Percentiles rank a stretch among this genome's conserved stretches.
Evolutionary conservation across 2,113 vertebrate genomes (phyloP).

Genomic region (Heteronetta atricapilla): DNA sequence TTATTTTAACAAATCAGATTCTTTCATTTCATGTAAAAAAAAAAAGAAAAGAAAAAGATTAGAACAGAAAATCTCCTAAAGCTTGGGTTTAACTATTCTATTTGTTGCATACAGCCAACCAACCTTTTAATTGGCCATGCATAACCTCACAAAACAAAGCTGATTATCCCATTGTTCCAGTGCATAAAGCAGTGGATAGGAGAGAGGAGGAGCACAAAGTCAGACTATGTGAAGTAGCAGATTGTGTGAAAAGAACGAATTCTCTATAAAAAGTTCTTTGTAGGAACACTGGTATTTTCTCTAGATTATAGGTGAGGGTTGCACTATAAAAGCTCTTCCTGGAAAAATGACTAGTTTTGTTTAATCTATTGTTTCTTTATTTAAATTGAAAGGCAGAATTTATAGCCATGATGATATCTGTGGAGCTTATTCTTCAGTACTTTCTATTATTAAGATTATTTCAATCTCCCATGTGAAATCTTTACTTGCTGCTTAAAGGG

Average conservation of each 20-base stretch:
- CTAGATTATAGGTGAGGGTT: neutral
- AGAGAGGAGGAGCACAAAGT: neutral
- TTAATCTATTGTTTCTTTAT: neutral
- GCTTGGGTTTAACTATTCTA: neutral
- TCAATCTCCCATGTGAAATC: neutral
- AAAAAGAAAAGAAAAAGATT: neutral
- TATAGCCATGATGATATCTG: neutral
- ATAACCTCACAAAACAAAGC: neutral
- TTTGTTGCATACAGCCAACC: neutral
- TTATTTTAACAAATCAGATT: neutral
- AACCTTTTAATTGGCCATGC: neutral
- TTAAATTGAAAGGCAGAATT: neutral
- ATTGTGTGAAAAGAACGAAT: neutral
- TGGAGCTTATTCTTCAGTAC: neutral
- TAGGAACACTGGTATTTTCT: neutral
- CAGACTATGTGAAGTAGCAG: neutral
- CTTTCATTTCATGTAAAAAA: neutral
- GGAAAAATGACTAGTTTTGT: neutral
- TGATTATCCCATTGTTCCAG: neutral
- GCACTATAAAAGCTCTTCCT: neutral
- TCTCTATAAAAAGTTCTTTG: neutral
- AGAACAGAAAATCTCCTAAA: neutral
- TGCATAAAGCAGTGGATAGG: neutral
- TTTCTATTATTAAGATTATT: conserved; percentile 7
- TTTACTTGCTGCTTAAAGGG: neutral